Conservation (phyloP, 2,888 invertebrate genomes). For the Aporophyla nigra region DNA sequence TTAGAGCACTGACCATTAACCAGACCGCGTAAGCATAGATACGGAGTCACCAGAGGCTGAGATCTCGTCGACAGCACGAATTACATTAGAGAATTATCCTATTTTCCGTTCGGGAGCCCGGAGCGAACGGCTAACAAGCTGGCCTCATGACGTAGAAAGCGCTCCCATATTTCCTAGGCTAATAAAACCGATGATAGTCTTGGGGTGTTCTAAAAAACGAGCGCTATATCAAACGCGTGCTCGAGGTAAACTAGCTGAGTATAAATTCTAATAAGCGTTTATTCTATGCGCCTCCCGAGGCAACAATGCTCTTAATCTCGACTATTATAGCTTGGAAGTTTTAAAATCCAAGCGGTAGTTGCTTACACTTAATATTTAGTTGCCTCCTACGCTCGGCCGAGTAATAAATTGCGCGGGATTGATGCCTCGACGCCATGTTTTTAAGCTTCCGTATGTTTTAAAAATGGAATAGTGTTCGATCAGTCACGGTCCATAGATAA, state of each 20-base stretch:
- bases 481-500: slow-evolving; percentile 82
- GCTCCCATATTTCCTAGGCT: slow-evolving; percentile 84
- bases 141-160: slow-evolving; percentile 77
- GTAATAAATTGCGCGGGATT: slow-evolving; percentile 84
- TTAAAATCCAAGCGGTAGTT: slow-evolving; percentile 86
- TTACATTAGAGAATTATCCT: slow-evolving; percentile 85
- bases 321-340: slow-evolving; percentile 87
- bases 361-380: slow-evolving; percentile 85
- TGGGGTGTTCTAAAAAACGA: slow-evolving; percentile 82
- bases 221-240: slow-evolving; percentile 80
- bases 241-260: slow-evolving; percentile 73
- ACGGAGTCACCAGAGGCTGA: slow-evolving; percentile 86
- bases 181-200: slow-evolving; percentile 85
- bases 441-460: slow-evolving; percentile 78
- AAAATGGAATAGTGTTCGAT: slow-evolving; percentile 79
- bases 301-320: slow-evolving; percentile 87
- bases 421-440: slow-evolving; percentile 72
- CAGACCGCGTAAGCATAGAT: slow-evolving; percentile 77
- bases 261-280: slow-evolving; percentile 89
- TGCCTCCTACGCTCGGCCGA: slow-evolving; percentile 85
- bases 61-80: slow-evolving; percentile 86
- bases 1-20: slow-evolving; percentile 80
- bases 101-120: slow-evolving; percentile 80
- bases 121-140: slow-evolving; percentile 82
- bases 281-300: slow-evolving; percentile 84